phyloP scores from a whole-genome alignment of 2,797 vertebrate species.

The Bovichtus diacanthus region DNA sequence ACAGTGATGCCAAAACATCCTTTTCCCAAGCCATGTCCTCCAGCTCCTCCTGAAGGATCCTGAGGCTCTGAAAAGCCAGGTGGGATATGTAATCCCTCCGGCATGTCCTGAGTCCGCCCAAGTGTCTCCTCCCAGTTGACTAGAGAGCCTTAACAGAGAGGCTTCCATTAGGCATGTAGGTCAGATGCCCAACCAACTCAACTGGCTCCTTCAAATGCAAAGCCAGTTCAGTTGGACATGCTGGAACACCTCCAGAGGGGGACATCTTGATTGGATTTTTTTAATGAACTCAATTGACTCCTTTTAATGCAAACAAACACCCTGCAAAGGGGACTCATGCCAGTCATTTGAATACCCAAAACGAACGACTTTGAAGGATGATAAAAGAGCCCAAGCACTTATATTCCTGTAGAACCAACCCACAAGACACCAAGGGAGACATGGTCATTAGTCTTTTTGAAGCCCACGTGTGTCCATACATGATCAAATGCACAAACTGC shows the following conservation, averaged over 20 bases:
- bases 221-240: constrained; percentile 3
- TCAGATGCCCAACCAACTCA: constrained; percentile 28
- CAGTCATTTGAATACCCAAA: neutral
- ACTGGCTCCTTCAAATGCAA: constrained; percentile 11
- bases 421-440: neutral
- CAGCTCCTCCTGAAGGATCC: constrained; percentile 13
- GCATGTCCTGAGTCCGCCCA: neutral
- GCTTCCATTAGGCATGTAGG: constrained; percentile 17
- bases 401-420: neutral
- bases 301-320: neutral
- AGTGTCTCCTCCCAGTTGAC: constrained; percentile 21
- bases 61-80: constrained; percentile 21
- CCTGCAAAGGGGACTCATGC: neutral
- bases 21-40: constrained; percentile 9
- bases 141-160: constrained; percentile 12
- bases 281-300: neutral
- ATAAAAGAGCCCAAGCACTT: neutral
- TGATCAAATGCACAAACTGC: neutral
- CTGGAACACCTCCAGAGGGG: constrained; percentile 6
- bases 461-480: neutral
- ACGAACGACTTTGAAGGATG: neutral
- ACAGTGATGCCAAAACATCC: constrained; percentile 1
- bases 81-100: constrained; percentile 24
- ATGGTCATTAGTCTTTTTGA: neutral
- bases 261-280: neutral